Conservation (phyloP, 2,888 invertebrate genomes). For the Hyposoter dolosus region DNA sequence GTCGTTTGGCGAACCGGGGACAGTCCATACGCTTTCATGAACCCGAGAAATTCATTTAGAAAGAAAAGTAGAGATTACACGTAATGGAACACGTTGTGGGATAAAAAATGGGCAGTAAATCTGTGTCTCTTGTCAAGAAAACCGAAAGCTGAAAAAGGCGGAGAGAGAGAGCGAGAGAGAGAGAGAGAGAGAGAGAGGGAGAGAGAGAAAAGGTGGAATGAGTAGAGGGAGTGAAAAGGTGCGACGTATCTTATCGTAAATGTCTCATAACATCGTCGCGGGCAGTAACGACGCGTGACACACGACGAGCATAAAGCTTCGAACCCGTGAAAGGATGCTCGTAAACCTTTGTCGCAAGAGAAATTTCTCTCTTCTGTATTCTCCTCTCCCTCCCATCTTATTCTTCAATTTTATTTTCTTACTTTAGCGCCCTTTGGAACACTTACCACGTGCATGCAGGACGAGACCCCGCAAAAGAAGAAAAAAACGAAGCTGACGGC, state of each 20-base stretch:
- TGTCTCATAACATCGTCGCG: slow-evolving; percentile 81
- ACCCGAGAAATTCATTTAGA: not conserved
- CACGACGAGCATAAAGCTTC: slow-evolving; percentile 78
- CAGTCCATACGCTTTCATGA: not conserved
- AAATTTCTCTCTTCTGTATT: slow-evolving; percentile 38
- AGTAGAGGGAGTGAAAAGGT: slow-evolving; percentile 75
- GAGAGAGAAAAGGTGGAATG: not conserved
- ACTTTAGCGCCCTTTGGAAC: slow-evolving; percentile 69
- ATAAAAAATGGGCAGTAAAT: slow-evolving; percentile 74
- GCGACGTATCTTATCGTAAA: slow-evolving; percentile 83
- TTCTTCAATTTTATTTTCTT: slow-evolving; percentile 59
- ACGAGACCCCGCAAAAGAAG: slow-evolving; percentile 22
- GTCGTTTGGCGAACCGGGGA: slow-evolving; percentile 7
- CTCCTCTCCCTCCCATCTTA: slow-evolving; percentile 4
- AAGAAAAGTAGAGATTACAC: slow-evolving; percentile 51
- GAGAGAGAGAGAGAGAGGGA: not conserved
- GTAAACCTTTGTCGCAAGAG: slow-evolving; percentile 75
- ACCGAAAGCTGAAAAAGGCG: not conserved
- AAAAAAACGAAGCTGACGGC: slow-evolving; percentile 43
- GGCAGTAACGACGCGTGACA: slow-evolving; percentile 82
- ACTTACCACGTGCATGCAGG: slow-evolving; percentile 54
- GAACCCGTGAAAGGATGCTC: slow-evolving; percentile 72
- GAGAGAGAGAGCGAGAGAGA: not conserved
- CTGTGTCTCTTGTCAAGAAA: slow-evolving; percentile 75
- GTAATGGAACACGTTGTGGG: slow-evolving; percentile 38